Evolutionary conservation across 1,140 invertebrate genomes (phyloP).

Genomic region (Battus philenor): DNA sequence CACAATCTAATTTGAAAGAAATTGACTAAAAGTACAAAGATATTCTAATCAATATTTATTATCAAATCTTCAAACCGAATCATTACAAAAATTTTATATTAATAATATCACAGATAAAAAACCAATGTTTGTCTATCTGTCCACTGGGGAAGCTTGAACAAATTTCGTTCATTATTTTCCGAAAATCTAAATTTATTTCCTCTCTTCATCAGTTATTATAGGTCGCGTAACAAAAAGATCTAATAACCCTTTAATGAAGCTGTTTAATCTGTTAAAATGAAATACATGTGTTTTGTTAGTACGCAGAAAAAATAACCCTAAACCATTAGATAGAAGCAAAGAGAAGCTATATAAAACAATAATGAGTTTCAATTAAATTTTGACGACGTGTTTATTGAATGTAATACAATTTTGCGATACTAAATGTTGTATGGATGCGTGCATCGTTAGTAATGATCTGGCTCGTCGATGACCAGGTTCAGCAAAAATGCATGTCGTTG

Average conservation of each 20-base stretch:
- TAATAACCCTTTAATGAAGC: constrained; percentile 39
- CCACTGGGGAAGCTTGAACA: too few species aligned
- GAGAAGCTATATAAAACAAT: constrained; percentile 38
- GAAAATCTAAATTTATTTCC: background rate
- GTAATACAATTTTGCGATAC: constrained; percentile 34
- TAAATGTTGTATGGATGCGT: constrained; percentile 30
- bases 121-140: too few species aligned
- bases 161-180: too few species aligned
- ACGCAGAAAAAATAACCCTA: constrained; percentile 33
- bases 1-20: too few species aligned
- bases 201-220: constrained; percentile 2
- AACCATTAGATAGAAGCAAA: constrained; percentile 34
- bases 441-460: constrained; percentile 31
- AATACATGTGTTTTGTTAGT: constrained; percentile 46
- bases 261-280: constrained; percentile 57
- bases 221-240: constrained; percentile 50
- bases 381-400: constrained; percentile 32
- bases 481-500: constrained; percentile 82
- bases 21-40: too few species aligned
- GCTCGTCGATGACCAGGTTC: constrained; percentile 31
- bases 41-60: too few species aligned
- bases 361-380: constrained; percentile 19
- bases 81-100: too few species aligned
- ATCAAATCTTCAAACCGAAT: too few species aligned
- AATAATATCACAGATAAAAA: too few species aligned